Conservation (phyloP, 2,888 invertebrate genomes). For the Spisula solida region DNA sequence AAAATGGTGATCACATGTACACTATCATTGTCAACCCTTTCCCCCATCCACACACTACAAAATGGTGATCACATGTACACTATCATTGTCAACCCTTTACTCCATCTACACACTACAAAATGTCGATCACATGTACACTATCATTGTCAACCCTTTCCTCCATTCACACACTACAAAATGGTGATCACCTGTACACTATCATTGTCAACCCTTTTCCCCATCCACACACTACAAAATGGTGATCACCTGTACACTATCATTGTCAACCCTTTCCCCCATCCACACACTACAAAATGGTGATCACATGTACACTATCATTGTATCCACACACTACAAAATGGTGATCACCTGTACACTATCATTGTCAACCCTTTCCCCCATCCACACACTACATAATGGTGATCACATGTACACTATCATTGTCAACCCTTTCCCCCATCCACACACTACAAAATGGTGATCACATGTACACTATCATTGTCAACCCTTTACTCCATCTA, state of each 20-base stretch:
- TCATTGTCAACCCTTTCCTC: background rate
- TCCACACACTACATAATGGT: constrained; percentile 51
- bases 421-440: background rate
- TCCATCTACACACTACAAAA: constrained; percentile 51
- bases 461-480: background rate
- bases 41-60: constrained; percentile 51
- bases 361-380: background rate
- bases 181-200: background rate
- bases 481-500: background rate
- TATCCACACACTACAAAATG: constrained; percentile 53
- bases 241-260: background rate
- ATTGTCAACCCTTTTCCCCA: background rate
- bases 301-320: background rate
- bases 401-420: background rate
- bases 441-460: constrained; percentile 50
- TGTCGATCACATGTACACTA: background rate
- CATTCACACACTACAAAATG: constrained; percentile 50
- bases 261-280: background rate
- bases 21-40: background rate
- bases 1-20: background rate
- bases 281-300: constrained; percentile 50
- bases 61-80: background rate
- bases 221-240: constrained; percentile 52
- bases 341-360: background rate
- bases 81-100: background rate